phyloP scores from a whole-genome alignment of 2,888 invertebrate species.

The Polia nebulosa region DNA sequence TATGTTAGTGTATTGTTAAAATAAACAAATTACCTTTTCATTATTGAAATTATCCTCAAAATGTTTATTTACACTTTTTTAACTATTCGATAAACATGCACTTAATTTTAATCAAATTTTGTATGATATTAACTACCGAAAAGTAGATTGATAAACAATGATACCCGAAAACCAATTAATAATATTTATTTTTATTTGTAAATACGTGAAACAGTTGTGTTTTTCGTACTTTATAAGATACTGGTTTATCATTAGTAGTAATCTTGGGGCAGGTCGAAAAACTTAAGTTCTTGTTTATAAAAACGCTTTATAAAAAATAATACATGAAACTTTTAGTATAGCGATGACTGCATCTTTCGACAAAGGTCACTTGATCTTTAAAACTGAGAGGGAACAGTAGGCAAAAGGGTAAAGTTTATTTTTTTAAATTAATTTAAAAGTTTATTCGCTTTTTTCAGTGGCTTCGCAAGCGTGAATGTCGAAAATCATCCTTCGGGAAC shows the following conservation, averaged over 20 bases:
- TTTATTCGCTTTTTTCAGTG: neutral
- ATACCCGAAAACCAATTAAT: conserved; percentile 1
- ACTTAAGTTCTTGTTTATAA: conserved; percentile 25
- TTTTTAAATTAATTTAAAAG: too few relatives aligned
- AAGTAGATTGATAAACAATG: conserved; percentile 29
- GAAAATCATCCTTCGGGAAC: neutral
- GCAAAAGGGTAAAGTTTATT: neutral
- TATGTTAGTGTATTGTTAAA: neutral
- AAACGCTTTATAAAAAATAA: conserved; percentile 5
- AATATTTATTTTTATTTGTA: conserved; percentile 2
- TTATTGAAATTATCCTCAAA: conserved; percentile 9
- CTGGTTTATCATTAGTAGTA: conserved; percentile 24
- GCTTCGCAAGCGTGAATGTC: neutral
- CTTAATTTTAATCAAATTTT: conserved; percentile 30
- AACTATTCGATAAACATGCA: conserved; percentile 29
- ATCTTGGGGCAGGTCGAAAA: conserved; percentile 46
- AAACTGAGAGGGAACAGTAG: conserved; percentile 2
- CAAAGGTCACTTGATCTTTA: conserved; percentile 28
- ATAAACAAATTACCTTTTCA: neutral
- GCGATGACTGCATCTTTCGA: conserved; percentile 17
- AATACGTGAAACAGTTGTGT: neutral
- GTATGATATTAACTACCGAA: conserved; percentile 19
- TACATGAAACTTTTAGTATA: conserved; percentile 16
- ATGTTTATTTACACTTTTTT: conserved; percentile 49
- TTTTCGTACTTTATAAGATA: conserved; percentile 11